These are phyloP conservation scores for Timema cristinae DNA, from an alignment of 2,888 invertebrate genomes.

Conservation along the genomic window DNA sequence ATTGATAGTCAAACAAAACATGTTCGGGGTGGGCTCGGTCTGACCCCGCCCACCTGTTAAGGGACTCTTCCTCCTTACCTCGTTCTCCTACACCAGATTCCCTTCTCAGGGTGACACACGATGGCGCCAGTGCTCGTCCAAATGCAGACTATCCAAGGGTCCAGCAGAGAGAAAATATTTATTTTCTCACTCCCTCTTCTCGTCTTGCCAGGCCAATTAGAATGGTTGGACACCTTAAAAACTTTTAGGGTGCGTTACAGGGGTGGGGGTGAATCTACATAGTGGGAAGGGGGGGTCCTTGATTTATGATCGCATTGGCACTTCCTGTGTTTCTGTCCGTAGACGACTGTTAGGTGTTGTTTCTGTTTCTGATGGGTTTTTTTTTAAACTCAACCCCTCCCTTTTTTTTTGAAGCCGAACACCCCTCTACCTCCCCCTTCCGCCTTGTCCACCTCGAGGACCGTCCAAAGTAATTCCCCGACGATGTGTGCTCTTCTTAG, in stretches of 20 bases:
- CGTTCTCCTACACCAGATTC: no score
- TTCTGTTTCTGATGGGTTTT: constrained; percentile 7
- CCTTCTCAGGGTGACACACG: not conserved
- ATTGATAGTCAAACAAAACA: constrained; percentile 7
- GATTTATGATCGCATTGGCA: constrained; percentile 24
- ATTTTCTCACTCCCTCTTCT: no score
- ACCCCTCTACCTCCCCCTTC: no score
- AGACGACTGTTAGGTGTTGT: not conserved
- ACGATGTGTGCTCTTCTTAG: no score
- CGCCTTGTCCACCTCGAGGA: no score
- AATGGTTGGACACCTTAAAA: constrained; percentile 25
- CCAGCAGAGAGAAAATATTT: no score
- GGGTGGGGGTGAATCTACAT: not conserved
- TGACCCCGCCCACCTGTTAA: no score
- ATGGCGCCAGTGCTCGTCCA: constrained; percentile 7
- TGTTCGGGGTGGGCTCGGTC: not conserved
- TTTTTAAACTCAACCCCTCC: not conserved
- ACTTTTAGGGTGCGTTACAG: no score
- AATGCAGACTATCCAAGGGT: no score
- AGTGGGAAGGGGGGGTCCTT: not conserved
- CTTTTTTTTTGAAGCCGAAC: no score
- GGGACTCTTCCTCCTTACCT: no score
- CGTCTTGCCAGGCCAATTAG: constrained; percentile 24
- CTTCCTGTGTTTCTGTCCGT: constrained; percentile 22
- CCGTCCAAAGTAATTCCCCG: no score